Conservation (phyloP, 2,888 invertebrate species). For the Acronicta leporina region DNA sequence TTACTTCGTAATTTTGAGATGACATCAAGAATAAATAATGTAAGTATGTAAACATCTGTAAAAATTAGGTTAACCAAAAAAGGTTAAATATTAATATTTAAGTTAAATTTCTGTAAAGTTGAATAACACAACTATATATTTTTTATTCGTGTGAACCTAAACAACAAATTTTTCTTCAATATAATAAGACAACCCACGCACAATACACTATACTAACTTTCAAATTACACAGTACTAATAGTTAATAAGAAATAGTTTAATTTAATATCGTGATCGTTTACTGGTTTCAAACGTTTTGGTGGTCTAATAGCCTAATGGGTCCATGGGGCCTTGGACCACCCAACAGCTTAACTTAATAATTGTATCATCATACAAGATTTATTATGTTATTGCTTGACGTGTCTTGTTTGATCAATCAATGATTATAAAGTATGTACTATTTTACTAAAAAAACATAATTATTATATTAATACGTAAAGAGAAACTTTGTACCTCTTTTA, state of each 20-base stretch:
- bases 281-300: conserved; percentile 69
- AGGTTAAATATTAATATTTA: no score
- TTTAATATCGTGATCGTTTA: conserved; percentile 64
- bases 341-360: conserved; percentile 52
- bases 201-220: conserved; percentile 26
- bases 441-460: background rate
- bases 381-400: conserved; percentile 55
- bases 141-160: no score
- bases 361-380: conserved; percentile 56
- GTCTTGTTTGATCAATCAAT: conserved; percentile 40
- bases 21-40: no score
- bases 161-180: conserved; percentile 4
- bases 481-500: no score
- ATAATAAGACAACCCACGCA: conserved; percentile 35
- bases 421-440: conserved; percentile 35
- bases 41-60: no score
- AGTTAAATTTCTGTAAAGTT: no score
- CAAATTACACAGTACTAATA: conserved; percentile 58
- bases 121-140: no score
- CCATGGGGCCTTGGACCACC: conserved; percentile 47
- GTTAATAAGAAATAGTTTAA: conserved; percentile 60
- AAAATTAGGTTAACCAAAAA: no score
- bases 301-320: conserved; percentile 64
- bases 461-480: no score
- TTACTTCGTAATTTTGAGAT: no score